Conservation (phyloP, 2,888 invertebrate genomes). For the Candidula unifasciata region DNA sequence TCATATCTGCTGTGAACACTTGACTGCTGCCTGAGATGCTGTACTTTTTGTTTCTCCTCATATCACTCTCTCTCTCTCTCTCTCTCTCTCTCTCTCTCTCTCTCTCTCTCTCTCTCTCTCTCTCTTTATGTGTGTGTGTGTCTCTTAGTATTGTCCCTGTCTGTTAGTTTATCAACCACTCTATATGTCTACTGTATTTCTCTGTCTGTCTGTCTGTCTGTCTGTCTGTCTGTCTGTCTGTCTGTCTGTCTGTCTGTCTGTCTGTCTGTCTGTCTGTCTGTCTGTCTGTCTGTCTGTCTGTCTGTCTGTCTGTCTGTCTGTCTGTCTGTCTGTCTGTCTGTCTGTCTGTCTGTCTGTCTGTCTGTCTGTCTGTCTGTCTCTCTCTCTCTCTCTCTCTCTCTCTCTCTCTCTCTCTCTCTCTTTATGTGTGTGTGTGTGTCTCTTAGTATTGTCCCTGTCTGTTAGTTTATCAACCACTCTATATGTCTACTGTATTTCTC, state of each 20-base stretch:
- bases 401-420: background rate
- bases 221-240: background rate
- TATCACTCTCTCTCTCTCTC: background rate
- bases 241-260: background rate
- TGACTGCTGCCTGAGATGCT: no score
- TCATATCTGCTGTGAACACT: no score
- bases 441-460: no score
- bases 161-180: background rate
- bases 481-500: no score
- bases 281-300: no score
- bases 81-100: background rate
- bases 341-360: background rate
- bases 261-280: background rate
- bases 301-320: background rate
- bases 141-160: no score
- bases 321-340: conserved; percentile 6
- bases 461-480: background rate
- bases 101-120: background rate
- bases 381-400: background rate
- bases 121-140: background rate
- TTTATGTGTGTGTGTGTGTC: background rate
- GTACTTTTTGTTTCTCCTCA: background rate
- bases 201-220: conserved; percentile 6
- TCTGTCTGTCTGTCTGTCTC: background rate
- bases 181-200: background rate